A percentile compares a stretch with the other conserved stretches of the same genome.
Evolutionary conservation across 2,797 vertebrate species (phyloP).

Genomic region (Varecia variegata): DNA sequence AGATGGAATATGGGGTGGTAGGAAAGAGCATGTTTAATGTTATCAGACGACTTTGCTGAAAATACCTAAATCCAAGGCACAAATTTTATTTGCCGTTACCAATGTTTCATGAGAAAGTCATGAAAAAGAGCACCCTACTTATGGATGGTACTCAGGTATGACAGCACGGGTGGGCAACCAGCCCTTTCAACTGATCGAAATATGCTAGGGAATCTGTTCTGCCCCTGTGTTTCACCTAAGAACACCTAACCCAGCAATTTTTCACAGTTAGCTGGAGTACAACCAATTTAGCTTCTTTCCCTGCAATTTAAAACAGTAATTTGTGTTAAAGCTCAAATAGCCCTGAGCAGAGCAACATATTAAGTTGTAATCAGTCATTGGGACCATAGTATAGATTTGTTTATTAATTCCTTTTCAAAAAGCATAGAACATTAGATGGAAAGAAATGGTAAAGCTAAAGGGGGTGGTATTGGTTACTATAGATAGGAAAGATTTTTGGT

Average conservation of each 20-base stretch:
- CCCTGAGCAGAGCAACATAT: background rate
- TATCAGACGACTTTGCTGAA: background rate
- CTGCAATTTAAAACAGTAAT: background rate
- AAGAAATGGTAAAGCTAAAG: background rate
- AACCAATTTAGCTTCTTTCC: background rate
- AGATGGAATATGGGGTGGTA: too few species aligned
- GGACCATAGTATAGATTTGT: background rate
- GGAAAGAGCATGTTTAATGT: background rate
- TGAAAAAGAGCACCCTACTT: background rate
- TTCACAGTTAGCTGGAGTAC: background rate
- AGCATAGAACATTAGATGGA: background rate
- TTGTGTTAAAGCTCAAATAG: slow-evolving; percentile 15
- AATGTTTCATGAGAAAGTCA: background rate
- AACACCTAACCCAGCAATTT: background rate
- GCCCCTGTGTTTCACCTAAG: background rate
- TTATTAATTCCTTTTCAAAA: background rate
- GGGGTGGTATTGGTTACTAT: background rate
- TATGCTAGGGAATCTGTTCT: background rate
- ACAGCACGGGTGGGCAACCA: too few species aligned
- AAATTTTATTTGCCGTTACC: background rate
- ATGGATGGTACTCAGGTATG: background rate
- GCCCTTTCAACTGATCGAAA: background rate
- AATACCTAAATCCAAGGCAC: background rate
- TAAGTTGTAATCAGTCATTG: background rate
- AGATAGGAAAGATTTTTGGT: background rate